phyloP scores from a whole-genome alignment of 2,113 vertebrate genomes.

The Hyla sarda region DNA sequence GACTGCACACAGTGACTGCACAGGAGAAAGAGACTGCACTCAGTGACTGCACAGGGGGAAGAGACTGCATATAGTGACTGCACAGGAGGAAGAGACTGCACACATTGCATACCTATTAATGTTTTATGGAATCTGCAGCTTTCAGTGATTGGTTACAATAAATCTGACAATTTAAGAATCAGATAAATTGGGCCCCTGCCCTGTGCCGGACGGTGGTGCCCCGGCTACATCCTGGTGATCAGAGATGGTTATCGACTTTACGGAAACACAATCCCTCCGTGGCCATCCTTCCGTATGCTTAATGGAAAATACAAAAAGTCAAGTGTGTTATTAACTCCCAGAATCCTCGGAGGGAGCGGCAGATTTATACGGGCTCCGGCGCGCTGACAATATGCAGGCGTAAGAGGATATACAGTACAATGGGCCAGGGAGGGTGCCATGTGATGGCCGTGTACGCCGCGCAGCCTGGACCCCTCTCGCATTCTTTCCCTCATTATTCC shows the following conservation, averaged over 20 bases:
- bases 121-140: no score
- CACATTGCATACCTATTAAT: neutral
- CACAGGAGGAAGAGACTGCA: no score
- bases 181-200: no score
- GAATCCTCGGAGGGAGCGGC: constrained; percentile 35
- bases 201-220: no score
- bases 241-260: neutral
- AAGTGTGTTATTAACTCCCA: constrained; percentile 23
- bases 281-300: neutral
- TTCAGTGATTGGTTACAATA: no score
- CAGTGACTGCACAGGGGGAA: neutral
- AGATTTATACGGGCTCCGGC: constrained; percentile 6
- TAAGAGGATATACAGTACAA: neutral
- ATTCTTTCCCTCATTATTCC: constrained; percentile 21
- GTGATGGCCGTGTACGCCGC: neutral
- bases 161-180: no score
- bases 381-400: constrained; percentile 49
- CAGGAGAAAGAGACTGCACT: neutral
- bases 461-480: neutral
- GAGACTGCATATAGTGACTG: no score
- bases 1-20: neutral
- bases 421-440: neutral
- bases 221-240: neutral
- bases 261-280: neutral
- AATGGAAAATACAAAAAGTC: constrained; percentile 31